Evolutionary conservation across 2,113 vertebrate species (phyloP), one percentile per base, ranked within the genome.

Genomic region (Thomomys bottae): DNA sequence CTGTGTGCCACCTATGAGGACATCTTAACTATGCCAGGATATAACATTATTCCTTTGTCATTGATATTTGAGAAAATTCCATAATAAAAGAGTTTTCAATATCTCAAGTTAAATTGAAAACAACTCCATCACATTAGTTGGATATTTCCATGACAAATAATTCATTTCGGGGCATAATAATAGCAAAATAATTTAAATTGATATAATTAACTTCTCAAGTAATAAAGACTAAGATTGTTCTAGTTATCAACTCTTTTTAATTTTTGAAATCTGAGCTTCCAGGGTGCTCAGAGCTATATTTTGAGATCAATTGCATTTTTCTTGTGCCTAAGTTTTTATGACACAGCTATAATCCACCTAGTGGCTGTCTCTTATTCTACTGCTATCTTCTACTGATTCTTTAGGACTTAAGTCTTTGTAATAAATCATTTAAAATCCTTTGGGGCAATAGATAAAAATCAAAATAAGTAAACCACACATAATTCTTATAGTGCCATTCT

Each of bases 181-280:
- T 59, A 67, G 72, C 38, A 64, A 80, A 76, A 24, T 21, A 64
- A 36, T 80, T 64, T 57, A 84, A 79, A 66, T 84, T 91, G 54
- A 24, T 72, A 15, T 87, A 91, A 88, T 93, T 95, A 88, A 93
- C 85, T 92, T 67, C 70, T 57, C 45, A 93, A 54, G 17, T 73
- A 84, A 76, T 28, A 34, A 89, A 84, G 34, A 72, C 32, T 57
- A 70, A 89, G 30, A 68, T 24, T 30, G 34, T 5, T 9, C 76
- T 38, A 49, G 32, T 32, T 11, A 68, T 71, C 71, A 32, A 73
- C 71, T 71, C 54, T 68, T 10, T n/a, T 12, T 26, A 73, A 38
- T 68, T 10, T n/a, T 26, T 80, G 81, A 70, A 78, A 70, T n/a
- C 54, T 92, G 70, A n/a, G 38, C 72, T 94, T 77, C 61, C 12